Evolutionary conservation across 2,797 vertebrate genomes (phyloP).

Genomic region (Centroberyx gerrardi): DNA sequence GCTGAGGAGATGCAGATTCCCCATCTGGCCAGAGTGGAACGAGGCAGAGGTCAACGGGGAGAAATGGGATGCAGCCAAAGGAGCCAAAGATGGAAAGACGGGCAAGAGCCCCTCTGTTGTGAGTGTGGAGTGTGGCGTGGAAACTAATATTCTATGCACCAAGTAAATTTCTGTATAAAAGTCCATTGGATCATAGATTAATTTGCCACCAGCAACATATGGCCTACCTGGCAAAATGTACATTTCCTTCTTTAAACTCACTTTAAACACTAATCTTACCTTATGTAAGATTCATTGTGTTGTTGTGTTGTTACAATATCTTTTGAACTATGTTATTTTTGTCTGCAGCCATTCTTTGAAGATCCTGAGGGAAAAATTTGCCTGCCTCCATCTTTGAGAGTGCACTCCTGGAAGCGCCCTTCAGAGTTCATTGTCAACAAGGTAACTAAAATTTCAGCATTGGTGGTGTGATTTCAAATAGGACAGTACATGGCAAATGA

Average conservation of each 20-base stretch:
- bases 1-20: conserved; percentile 74
- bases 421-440: conserved; percentile 86
- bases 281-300: background rate
- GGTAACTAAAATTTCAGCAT: conserved; percentile 78
- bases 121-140: conserved; percentile 80
- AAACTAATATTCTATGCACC: background rate
- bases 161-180: background rate
- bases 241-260: background rate
- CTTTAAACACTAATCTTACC: no score
- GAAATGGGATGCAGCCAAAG: conserved; percentile 91
- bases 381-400: conserved; percentile 88
- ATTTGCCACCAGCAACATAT: background rate
- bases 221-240: background rate
- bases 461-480: background rate
- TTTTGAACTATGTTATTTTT: conserved; percentile 3
- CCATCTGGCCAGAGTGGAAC: conserved; percentile 95
- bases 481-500: background rate
- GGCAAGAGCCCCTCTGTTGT: conserved; percentile 83
- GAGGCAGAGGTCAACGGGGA: conserved; percentile 91
- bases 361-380: conserved; percentile 93
- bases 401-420: conserved; percentile 93
- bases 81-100: conserved; percentile 85
- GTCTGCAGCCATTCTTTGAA: conserved; percentile 88
- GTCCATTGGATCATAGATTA: background rate
- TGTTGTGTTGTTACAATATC: background rate